phyloP scores from a whole-genome alignment of 2,113 vertebrate species.

The Suncus etruscus region DNA sequence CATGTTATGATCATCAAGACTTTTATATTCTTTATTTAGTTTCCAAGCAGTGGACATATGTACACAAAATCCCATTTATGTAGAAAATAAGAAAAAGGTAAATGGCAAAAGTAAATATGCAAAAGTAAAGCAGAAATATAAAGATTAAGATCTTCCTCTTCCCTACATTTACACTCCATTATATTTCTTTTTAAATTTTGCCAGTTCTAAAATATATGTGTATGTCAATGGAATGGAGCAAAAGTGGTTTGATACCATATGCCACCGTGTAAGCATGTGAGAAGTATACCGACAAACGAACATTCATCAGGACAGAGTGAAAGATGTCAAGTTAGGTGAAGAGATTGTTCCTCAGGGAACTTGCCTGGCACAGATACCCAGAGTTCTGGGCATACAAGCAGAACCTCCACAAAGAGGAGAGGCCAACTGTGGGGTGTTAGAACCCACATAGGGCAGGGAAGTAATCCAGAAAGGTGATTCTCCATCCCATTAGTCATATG shows the following conservation, averaged over 20 bases:
- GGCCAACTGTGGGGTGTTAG: background rate
- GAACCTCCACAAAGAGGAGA: background rate
- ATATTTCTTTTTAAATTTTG: background rate
- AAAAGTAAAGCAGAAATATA: background rate
- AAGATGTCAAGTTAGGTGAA: background rate
- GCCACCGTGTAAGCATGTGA: background rate
- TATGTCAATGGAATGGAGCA: background rate
- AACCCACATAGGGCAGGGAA: background rate
- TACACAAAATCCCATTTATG: background rate
- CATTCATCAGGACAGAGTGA: background rate
- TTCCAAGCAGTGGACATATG: background rate
- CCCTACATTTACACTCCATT: background rate
- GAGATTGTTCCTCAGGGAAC: too few relatives aligned
- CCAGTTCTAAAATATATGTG: background rate
- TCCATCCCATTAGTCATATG: too few relatives aligned
- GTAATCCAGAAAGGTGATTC: background rate
- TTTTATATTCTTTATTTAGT: background rate
- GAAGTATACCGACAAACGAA: background rate
- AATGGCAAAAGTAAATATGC: background rate
- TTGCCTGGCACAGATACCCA: background rate
- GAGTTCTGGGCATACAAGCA: background rate
- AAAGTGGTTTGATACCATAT: background rate
- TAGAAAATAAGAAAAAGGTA: background rate
- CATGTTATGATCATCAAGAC: background rate
- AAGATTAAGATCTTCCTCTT: background rate